Conservation (phyloP, 1,140 invertebrate genomes). For the Monomorium pharaonis region DNA sequence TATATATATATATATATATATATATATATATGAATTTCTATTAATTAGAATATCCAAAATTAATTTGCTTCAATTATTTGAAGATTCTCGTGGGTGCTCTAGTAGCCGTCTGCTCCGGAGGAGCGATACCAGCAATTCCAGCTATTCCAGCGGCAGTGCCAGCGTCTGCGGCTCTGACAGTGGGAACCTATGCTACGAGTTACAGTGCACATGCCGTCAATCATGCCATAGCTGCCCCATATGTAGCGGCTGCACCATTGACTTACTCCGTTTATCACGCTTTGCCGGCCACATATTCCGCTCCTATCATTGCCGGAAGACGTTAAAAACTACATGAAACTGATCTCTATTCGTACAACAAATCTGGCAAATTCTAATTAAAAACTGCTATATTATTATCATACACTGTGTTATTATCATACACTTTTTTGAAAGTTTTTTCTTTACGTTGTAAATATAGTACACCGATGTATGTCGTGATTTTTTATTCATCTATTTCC, state of each 20-base stretch:
- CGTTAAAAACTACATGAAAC: constrained; percentile 48
- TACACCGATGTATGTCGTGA: neutral
- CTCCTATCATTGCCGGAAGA: constrained; percentile 70
- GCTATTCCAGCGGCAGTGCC: constrained; percentile 84
- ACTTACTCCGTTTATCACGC: constrained; percentile 72
- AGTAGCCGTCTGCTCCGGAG: constrained; percentile 80
- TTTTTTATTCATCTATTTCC: neutral
- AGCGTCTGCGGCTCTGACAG: constrained; percentile 85
- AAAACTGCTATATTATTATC: neutral
- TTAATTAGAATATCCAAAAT: neutral
- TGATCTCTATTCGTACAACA: neutral
- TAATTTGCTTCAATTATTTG: constrained; percentile 63
- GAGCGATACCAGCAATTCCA: constrained; percentile 77
- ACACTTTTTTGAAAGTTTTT: no score
- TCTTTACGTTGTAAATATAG: neutral
- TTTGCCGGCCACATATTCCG: constrained; percentile 59
- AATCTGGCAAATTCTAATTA: neutral
- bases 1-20: no score
- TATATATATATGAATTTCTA: no score
- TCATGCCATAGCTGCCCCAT: constrained; percentile 87
- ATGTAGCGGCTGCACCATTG: constrained; percentile 80
- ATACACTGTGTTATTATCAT: neutral
- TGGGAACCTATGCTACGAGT: constrained; percentile 87
- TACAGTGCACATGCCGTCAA: constrained; percentile 88
- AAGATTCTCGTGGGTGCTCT: constrained; percentile 85